Evolutionary conservation across 2,113 vertebrate species (phyloP), one percentile per base, ranked within the genome.

Genomic region (Epinephelus lanceolatus): DNA sequence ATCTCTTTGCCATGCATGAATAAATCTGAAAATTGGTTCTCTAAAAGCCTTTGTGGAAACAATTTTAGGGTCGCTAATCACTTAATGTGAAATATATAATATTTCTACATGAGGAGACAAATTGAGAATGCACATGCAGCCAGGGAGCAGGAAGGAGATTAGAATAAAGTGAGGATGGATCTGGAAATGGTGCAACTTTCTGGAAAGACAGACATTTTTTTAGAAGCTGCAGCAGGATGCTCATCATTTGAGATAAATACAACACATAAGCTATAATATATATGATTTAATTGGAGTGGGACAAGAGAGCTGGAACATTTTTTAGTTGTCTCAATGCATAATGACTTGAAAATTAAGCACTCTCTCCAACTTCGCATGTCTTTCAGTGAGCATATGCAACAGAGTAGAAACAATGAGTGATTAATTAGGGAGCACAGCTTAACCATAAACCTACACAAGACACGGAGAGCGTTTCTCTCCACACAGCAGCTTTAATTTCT

Each of bases 391-490:
- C 42, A 1, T n/a, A 40, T 21, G 37, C 5, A 45, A 45, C 11
- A 45, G 42, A 2, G 56, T 49, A 65, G 40, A 15, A 70, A 13
- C 23, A 33, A 45, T 25, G 4, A 56, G 18, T 8, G 11, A 19
- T 71, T 73, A 80, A 84, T 73, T 72, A 73, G 51, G 30, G 62
- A 77, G 63, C 2, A 25, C 15, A 23, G 42, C 5, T 84, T 27
- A 55, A 73, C 12, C 73, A 72, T 55, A 66, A 75, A 76, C 52
- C 18, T 59, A 12, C 76, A 66, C 71, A 42, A 45, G 25, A 63
- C 53, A 25, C 66, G 33, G 59, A 75, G 51, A 23, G 55, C 55
- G 51, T 59, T 77, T 73, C 74, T 75, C 86, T 49, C 40, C 79
- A 63, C 27, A 19, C 15, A 57, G 57, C 30, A 33, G 45, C 56